A percentile compares a stretch with the other conserved stretches of the same genome.
phyloP scores from a whole-genome alignment of 2,888 invertebrate species.

The Scaptomyza polygonia region DNA sequence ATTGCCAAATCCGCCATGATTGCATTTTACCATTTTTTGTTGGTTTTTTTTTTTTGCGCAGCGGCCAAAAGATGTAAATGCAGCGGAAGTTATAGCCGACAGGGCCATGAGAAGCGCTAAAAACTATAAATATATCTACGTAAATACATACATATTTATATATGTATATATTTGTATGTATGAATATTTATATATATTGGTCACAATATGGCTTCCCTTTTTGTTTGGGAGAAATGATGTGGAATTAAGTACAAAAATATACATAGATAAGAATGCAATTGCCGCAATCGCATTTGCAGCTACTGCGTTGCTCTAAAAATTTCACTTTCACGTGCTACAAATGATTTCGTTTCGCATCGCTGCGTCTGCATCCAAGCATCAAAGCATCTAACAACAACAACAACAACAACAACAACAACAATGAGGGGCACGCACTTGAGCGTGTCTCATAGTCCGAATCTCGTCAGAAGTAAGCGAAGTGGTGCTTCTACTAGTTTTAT shows the following conservation, averaged over 20 bases:
- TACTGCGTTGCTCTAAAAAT: slow-evolving; percentile 42
- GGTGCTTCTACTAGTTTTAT: slow-evolving; percentile 26
- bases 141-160: not conserved
- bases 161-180: no score
- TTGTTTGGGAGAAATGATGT: slow-evolving; percentile 41
- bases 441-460: slow-evolving; percentile 2
- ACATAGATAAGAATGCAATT: slow-evolving; percentile 21
- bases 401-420: not conserved
- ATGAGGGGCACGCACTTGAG: slow-evolving; percentile 31
- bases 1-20: slow-evolving; percentile 49
- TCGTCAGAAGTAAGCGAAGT: slow-evolving; percentile 33
- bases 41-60: not conserved
- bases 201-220: not conserved
- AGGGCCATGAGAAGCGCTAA: slow-evolving; percentile 10
- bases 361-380: slow-evolving; percentile 27
- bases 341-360: slow-evolving; percentile 56
- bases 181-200: no score
- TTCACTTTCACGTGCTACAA: slow-evolving; percentile 59
- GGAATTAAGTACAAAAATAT: slow-evolving; percentile 50
- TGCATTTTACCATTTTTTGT: slow-evolving; percentile 25
- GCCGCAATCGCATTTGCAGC: slow-evolving; percentile 28
- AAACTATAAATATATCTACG: not conserved
- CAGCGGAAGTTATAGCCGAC: slow-evolving; percentile 38
- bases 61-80: slow-evolving; percentile 42
- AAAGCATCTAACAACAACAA: no score